A percentile compares a stretch with the other conserved stretches of the same genome.
These are phyloP conservation scores for Cryptotermes secundus DNA, from an alignment of 1,140 invertebrate species.

Conservation along the genomic window DNA sequence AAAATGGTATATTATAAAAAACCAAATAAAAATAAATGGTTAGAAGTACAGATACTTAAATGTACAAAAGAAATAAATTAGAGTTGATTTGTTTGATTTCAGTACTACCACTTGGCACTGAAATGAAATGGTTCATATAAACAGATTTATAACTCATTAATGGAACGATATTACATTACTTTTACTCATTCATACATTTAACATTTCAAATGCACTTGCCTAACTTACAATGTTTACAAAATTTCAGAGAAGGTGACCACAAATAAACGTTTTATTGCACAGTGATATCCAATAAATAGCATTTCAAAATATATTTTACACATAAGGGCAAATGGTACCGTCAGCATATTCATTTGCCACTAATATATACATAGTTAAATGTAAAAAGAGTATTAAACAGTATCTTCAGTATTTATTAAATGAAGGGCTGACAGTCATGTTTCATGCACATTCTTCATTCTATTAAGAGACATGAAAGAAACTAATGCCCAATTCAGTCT, in stretches of 20 bases:
- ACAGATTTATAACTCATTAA: not conserved
- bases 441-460: too few species aligned
- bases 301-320: not conserved
- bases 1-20: not conserved
- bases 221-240: not conserved
- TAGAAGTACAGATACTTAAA: not conserved
- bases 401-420: not conserved
- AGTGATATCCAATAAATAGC: not conserved
- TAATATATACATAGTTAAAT: too few species aligned
- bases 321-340: too few species aligned
- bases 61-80: not conserved
- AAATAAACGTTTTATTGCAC: not conserved
- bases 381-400: not conserved
- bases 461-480: not conserved
- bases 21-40: not conserved
- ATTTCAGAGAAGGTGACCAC: not conserved
- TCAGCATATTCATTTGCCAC: too few species aligned
- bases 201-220: not conserved
- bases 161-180: not conserved
- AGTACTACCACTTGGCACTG: not conserved
- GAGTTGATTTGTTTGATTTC: not conserved
- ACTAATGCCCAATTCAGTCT: not conserved
- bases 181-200: not conserved
- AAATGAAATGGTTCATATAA: not conserved
- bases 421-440: not conserved